Conservation (phyloP, 35 echinoderm and acorn worm species). For the Ptychodera flava region DNA sequence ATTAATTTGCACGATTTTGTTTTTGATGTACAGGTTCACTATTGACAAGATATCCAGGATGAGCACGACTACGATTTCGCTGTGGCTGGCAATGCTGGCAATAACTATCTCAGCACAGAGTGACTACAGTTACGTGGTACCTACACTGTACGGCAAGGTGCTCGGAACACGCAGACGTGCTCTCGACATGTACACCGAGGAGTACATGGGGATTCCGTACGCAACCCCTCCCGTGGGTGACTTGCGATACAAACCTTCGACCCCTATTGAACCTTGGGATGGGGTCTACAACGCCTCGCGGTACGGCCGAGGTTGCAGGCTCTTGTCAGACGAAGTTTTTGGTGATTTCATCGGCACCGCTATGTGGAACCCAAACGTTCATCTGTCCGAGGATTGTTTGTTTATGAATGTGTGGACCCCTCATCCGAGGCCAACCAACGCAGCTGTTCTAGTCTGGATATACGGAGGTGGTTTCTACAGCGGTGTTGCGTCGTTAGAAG, state of each 20-base stretch:
- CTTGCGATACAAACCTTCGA: conserved; percentile 36
- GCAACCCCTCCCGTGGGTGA: conserved; percentile 31
- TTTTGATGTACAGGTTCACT: too few species aligned
- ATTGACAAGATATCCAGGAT: too few species aligned
- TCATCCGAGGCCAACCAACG: conserved; percentile 25
- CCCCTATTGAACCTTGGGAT: conserved; percentile 15
- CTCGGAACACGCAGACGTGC: conserved; percentile 10
- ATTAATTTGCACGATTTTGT: too few species aligned
- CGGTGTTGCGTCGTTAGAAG: conserved; percentile 66
- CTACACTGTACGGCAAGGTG: background rate
- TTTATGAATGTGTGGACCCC: conserved; percentile 92
- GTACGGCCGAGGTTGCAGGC: conserved; percentile 38
- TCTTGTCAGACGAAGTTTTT: conserved; percentile 19
- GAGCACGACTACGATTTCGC: background rate
- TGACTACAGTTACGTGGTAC: background rate
- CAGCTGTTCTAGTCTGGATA: conserved; percentile 87
- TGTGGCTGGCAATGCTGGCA: background rate
- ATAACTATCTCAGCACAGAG: background rate
- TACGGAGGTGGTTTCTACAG: conserved; percentile 71
- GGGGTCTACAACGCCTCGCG: conserved; percentile 14
- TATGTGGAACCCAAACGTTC: conserved; percentile 87
- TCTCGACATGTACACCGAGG: conserved; percentile 12
- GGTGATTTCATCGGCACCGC: conserved; percentile 47
- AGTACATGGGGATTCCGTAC: conserved; percentile 52
- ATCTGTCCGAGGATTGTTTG: conserved; percentile 73